These are phyloP conservation scores for Drosophila ananassae DNA, from an alignment of 1,140 invertebrate species.

Conservation along the genomic window DNA sequence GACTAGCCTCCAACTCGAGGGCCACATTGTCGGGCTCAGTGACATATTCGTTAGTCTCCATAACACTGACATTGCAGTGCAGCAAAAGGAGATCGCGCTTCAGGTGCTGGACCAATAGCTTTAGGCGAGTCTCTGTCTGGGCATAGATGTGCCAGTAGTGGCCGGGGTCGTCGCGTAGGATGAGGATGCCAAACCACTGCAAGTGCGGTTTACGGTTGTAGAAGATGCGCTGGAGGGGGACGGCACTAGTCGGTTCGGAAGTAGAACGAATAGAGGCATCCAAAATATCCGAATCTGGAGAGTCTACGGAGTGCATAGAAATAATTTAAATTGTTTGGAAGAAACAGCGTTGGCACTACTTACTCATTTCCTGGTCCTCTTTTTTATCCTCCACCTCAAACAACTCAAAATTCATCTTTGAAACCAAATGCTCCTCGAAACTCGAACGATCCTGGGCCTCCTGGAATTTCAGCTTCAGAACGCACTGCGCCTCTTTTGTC, in stretches of 20 bases:
- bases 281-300: conserved; percentile 17
- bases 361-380: conserved; percentile 6
- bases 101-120: conserved; percentile 44
- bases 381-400: background rate
- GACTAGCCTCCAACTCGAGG: conserved; percentile 39
- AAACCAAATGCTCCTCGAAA: conserved; percentile 52
- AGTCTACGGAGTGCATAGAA: background rate
- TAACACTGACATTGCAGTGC: conserved; percentile 42
- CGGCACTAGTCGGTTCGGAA: background rate
- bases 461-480: conserved; percentile 44
- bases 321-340: background rate
- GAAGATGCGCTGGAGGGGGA: conserved; percentile 48
- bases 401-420: conserved; percentile 27
- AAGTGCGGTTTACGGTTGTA: conserved; percentile 46
- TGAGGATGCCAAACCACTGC: conserved; percentile 48
- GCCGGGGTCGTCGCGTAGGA: conserved; percentile 49
- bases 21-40: conserved; percentile 13
- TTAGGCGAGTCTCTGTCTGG: conserved; percentile 29
- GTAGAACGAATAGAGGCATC: conserved; percentile 10
- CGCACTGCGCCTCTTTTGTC: conserved; percentile 36
- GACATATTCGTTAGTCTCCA: conserved; percentile 26
- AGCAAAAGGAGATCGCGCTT: conserved; percentile 53
- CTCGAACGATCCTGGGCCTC: conserved; percentile 1
- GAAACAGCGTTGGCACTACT: background rate
- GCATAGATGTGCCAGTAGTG: conserved; percentile 63